These are phyloP conservation scores for Donacobius atricapilla DNA, from an alignment of 2,113 vertebrate genomes.

Conservation along the genomic window DNA sequence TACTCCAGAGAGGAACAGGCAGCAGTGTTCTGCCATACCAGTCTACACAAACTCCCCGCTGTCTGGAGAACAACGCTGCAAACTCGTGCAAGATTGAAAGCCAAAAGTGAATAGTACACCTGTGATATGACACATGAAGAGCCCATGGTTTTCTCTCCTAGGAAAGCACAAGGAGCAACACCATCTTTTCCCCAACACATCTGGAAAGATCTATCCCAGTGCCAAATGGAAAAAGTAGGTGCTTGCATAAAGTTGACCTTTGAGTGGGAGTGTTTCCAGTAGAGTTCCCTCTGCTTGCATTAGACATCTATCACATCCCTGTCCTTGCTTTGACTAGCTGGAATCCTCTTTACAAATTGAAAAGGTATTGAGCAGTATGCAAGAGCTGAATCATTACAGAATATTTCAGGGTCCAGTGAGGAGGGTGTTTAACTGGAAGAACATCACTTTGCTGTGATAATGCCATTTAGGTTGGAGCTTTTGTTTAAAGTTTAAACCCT, in stretches of 20 bases:
- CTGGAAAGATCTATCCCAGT: neutral
- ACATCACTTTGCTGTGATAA: neutral
- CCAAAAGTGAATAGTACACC: neutral
- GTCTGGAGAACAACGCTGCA: neutral
- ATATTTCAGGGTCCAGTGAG: neutral
- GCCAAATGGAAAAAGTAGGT: neutral
- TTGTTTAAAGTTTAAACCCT: neutral
- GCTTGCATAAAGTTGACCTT: neutral
- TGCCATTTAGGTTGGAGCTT: neutral
- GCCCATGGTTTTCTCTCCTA: neutral
- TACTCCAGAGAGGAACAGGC: neutral
- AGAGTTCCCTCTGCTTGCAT: neutral
- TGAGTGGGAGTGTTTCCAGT: neutral
- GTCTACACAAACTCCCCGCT: neutral
- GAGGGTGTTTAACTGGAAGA: neutral
- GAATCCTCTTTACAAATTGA: neutral
- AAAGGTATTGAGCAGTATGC: neutral
- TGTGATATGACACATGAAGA: accelerated
- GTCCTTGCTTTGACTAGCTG: neutral
- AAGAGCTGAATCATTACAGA: neutral
- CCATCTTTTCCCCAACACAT: accelerated
- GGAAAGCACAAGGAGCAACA: neutral
- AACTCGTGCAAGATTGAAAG: neutral
- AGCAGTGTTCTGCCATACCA: neutral
- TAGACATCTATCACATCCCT: neutral